phyloP scores from a whole-genome alignment of 2,113 vertebrate species.

The Anguilla rostrata region DNA sequence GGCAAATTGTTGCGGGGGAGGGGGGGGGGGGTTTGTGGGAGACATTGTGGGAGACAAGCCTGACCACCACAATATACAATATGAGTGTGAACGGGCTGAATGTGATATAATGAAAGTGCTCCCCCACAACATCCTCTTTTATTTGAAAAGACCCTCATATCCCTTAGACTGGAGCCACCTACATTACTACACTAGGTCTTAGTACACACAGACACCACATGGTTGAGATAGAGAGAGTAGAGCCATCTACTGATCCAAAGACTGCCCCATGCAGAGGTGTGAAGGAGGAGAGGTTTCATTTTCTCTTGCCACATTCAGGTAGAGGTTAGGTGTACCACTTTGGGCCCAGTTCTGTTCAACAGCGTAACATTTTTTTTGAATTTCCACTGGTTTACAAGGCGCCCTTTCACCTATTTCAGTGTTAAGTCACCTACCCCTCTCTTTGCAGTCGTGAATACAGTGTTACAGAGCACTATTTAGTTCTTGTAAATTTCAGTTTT shows the following conservation, averaged over 20 bases:
- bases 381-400: neutral
- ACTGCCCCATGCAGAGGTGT: neutral
- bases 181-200: neutral
- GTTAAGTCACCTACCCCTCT: neutral
- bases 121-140: neutral
- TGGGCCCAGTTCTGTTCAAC: no score
- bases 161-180: neutral
- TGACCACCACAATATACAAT: neutral
- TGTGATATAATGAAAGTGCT: neutral
- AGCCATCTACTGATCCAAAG: neutral
- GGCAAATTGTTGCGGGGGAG: no score
- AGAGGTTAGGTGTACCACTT: neutral
- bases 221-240: slow-evolving; percentile 54
- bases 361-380: neutral
- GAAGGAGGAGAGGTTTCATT: neutral
- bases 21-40: no score
- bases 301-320: neutral
- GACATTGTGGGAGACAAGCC: no score
- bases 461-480: neutral
- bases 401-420: neutral
- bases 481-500: neutral
- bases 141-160: neutral
- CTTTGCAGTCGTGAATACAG: neutral
- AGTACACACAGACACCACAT: slow-evolving; percentile 44
- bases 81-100: neutral